Percentiles rank a stretch among this genome's conserved stretches.
phyloP scores from a whole-genome alignment of 2,113 vertebrate species.

The Oenanthe melanoleuca region DNA sequence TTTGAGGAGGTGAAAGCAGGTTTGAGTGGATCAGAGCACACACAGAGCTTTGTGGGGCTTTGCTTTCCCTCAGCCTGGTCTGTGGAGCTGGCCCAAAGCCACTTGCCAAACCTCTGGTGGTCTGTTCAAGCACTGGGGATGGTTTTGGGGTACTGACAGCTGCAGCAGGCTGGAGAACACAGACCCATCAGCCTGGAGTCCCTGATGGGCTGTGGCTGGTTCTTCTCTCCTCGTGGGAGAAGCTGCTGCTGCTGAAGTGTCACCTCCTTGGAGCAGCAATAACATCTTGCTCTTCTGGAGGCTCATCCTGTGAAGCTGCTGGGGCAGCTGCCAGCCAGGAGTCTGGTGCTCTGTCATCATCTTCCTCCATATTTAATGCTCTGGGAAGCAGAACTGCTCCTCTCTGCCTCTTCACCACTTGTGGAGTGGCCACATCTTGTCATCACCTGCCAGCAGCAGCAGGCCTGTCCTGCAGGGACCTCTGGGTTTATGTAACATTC shows the following conservation, averaged over 20 bases:
- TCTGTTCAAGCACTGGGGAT: not conserved
- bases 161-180: not conserved
- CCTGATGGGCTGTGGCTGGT: not conserved
- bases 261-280: not conserved
- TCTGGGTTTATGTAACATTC: accelerated
- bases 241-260: not conserved
- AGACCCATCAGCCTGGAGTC: not conserved
- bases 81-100: not conserved
- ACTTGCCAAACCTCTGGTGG: not conserved
- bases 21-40: not conserved
- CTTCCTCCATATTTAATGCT: not conserved
- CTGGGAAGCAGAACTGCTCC: not conserved
- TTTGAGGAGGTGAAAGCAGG: not conserved
- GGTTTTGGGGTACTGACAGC: not conserved
- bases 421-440: slow-evolving; percentile 1
- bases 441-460: not conserved
- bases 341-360: slow-evolving; percentile 26
- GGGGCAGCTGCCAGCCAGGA: not conserved
- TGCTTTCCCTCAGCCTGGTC: not conserved
- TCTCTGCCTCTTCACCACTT: not conserved
- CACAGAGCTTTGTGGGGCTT: not conserved
- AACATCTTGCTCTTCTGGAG: not conserved
- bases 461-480: not conserved
- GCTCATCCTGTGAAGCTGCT: not conserved
- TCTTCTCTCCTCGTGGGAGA: not conserved